A percentile compares a stretch with the other conserved stretches of the same genome.
phyloP scores from a whole-genome alignment of 2,888 invertebrate species.

The Caenorhabditis doughertyi region DNA sequence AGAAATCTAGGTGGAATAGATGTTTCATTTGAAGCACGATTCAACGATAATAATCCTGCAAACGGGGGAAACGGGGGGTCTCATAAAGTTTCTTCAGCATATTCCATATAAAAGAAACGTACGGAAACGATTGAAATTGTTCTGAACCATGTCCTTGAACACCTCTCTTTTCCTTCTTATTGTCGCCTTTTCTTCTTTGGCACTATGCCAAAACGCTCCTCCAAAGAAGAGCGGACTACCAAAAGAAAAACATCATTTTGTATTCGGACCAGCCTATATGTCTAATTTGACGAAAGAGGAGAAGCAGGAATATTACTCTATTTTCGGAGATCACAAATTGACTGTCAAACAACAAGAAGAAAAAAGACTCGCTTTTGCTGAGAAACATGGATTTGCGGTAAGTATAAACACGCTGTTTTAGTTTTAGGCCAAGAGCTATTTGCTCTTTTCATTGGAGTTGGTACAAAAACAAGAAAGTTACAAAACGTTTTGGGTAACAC shows the following conservation, averaged over 20 bases:
- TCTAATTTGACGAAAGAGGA: constrained; percentile 58
- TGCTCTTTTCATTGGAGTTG: neutral
- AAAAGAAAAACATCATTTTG: constrained; percentile 12
- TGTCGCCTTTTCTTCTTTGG: constrained; percentile 33
- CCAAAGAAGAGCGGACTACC: constrained; percentile 16
- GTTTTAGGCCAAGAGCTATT: too few species aligned
- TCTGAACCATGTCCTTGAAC: constrained; percentile 13
- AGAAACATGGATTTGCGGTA: constrained; percentile 63
- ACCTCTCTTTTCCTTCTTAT: constrained; percentile 26
- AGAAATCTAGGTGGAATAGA: constrained; percentile 38
- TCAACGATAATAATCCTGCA: constrained; percentile 35
- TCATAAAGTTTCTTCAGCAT: constrained; percentile 18
- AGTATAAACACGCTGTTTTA: neutral
- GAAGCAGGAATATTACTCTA: constrained; percentile 56
- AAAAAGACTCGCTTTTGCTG: constrained; percentile 58
- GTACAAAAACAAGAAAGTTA: too few species aligned
- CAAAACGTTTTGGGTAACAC: too few species aligned
- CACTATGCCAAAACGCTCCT: constrained; percentile 31
- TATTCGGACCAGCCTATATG: constrained; percentile 55
- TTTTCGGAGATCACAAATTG: constrained; percentile 44
- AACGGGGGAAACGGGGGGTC: constrained; percentile 4
- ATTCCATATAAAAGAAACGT: constrained; percentile 31
- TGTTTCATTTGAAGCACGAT: constrained; percentile 33
- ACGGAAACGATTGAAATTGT: constrained; percentile 1
- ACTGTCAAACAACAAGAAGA: constrained; percentile 61